Evolutionary conservation across 2,888 invertebrate species (phyloP).

Genomic region (Pantelozetes paolii): DNA sequence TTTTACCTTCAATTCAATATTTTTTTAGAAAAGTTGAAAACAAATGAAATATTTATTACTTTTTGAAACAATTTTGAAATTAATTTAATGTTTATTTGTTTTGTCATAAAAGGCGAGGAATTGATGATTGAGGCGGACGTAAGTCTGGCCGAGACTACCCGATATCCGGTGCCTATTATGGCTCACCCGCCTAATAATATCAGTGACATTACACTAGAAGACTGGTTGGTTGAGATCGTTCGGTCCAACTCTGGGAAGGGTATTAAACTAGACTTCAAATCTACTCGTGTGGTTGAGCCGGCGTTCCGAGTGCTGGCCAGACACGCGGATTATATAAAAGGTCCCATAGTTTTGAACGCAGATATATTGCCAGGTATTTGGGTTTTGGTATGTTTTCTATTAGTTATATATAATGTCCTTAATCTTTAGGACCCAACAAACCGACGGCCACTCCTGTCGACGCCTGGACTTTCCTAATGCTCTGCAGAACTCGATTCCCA

Average conservation of each 20-base stretch:
- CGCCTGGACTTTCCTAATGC: conserved; percentile 49
- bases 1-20: no score
- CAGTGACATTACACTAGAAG: conserved; percentile 52
- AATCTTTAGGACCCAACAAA: conserved; percentile 47
- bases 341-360: conserved; percentile 48
- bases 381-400: no score
- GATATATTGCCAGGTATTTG: conserved; percentile 46
- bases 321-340: conserved; percentile 47
- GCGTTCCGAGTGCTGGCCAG: conserved; percentile 48
- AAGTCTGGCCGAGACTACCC: conserved; percentile 47
- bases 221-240: conserved; percentile 50
- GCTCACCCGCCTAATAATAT: conserved; percentile 51
- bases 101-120: conserved; percentile 43
- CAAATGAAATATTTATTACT: background rate
- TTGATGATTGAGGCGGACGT: conserved; percentile 48
- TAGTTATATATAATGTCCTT: no score
- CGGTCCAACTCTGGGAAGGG: conserved; percentile 50
- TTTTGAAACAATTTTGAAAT: background rate
- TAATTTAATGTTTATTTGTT: background rate
- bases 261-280: conserved; percentile 54
- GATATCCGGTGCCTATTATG: conserved; percentile 52
- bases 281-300: conserved; percentile 52
- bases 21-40: background rate
- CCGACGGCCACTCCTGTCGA: conserved; percentile 47
- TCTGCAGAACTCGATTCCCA: conserved; percentile 48